These are phyloP conservation scores for Ptilorrhoa leucosticta DNA, from an alignment of 2,113 vertebrate species.

Conservation along the genomic window DNA sequence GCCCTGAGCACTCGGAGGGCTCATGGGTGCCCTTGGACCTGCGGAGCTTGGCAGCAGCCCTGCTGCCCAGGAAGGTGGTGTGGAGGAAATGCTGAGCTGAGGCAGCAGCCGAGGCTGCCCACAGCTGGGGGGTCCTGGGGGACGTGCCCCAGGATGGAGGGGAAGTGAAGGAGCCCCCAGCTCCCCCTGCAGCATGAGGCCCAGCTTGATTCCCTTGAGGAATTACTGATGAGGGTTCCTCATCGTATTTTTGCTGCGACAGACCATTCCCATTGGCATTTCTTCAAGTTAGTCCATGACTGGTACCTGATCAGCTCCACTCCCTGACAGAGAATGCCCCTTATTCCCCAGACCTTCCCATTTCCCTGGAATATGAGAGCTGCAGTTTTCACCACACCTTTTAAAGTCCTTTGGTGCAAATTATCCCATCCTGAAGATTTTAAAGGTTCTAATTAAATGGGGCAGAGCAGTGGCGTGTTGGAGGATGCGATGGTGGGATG, in stretches of 20 bases:
- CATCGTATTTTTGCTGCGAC: rapidly evolving
- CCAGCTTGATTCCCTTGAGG: background rate
- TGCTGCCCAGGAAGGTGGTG: background rate
- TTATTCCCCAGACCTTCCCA: background rate
- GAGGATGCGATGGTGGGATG: rapidly evolving
- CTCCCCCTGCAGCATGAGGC: background rate
- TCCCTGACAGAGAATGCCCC: background rate
- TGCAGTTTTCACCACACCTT: background rate
- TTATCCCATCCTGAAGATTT: background rate
- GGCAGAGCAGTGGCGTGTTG: rapidly evolving
- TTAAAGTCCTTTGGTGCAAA: background rate
- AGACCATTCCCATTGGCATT: background rate
- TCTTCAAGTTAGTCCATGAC: background rate
- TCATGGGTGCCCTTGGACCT: rapidly evolving
- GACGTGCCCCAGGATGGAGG: rapidly evolving
- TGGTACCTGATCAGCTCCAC: background rate
- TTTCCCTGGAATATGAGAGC: background rate
- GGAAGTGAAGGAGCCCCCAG: background rate
- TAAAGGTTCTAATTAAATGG: background rate
- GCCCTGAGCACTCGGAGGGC: rapidly evolving
- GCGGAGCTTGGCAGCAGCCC: background rate
- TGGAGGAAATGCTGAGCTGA: background rate
- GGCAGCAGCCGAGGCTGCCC: background rate
- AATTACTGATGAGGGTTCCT: background rate
- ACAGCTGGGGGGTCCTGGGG: rapidly evolving